Conservation (phyloP, 1,140 invertebrate species). For the Cotesia typhae region DNA sequence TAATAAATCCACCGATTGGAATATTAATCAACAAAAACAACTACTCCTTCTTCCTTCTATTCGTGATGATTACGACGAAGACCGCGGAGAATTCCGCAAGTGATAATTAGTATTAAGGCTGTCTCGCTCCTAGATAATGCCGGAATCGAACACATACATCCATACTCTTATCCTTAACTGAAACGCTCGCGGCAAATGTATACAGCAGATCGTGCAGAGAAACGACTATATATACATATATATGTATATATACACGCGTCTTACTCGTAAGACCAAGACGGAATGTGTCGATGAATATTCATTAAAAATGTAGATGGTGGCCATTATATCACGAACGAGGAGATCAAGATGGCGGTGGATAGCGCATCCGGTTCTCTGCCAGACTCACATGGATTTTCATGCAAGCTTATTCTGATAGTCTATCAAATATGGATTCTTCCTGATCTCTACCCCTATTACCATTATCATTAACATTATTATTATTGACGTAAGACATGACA, state of each 20-base stretch:
- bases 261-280: background rate
- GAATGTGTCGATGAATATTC: constrained; percentile 47
- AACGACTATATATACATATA: background rate
- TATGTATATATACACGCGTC: no score
- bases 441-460: no score
- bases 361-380: constrained; percentile 29
- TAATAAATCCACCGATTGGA: no score
- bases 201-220: constrained; percentile 13
- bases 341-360: constrained; percentile 43
- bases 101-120: background rate
- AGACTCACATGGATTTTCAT: no score
- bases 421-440: no score
- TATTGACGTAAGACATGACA: no score
- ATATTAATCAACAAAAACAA: no score
- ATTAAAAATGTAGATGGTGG: constrained; percentile 46
- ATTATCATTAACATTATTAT: no score
- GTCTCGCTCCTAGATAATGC: constrained; percentile 12
- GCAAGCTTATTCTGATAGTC: background rate
- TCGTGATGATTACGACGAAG: no score
- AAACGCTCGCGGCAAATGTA: background rate
- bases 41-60: background rate
- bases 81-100: background rate
- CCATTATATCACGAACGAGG: constrained; percentile 40
- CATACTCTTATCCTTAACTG: background rate
- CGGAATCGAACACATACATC: background rate